These are phyloP conservation scores for Champsocephalus gunnari DNA, from an alignment of 2,797 vertebrate species.

Conservation along the genomic window DNA sequence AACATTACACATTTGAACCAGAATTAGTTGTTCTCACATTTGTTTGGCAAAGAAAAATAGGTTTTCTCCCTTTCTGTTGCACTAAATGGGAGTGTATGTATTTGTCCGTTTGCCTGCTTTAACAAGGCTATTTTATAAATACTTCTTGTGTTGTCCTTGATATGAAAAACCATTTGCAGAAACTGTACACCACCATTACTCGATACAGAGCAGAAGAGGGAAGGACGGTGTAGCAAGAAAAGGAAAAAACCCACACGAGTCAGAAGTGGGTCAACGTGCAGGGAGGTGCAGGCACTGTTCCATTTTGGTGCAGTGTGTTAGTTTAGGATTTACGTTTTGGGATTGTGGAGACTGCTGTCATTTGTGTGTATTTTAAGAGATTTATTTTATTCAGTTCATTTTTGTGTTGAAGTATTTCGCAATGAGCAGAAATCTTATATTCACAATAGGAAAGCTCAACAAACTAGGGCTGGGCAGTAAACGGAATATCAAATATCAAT, in stretches of 20 bases:
- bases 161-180: slow-evolving; percentile 26
- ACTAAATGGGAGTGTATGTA: background rate
- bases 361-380: background rate
- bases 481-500: too few species aligned
- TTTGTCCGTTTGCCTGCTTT: background rate
- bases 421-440: background rate
- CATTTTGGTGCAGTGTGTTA: slow-evolving; percentile 24
- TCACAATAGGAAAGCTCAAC: too few species aligned
- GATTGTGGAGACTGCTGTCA: background rate
- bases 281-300: slow-evolving; percentile 22
- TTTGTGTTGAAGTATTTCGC: background rate
- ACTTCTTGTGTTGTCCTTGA: slow-evolving; percentile 24
- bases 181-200: slow-evolving; percentile 17
- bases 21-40: background rate
- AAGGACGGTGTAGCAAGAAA: slow-evolving; percentile 12
- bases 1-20: background rate
- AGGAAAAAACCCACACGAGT: slow-evolving; percentile 6
- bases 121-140: slow-evolving; percentile 2
- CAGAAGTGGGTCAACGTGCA: slow-evolving; percentile 59
- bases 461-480: too few species aligned
- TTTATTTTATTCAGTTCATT: background rate
- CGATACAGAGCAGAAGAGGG: slow-evolving; percentile 16
- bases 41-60: background rate
- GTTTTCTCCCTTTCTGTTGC: slow-evolving; percentile 2
- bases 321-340: slow-evolving; percentile 14